Evolutionary conservation across 1,140 invertebrate genomes (phyloP), one percentile per base, ranked within the genome.

Genomic region (Apis cerana): DNA sequence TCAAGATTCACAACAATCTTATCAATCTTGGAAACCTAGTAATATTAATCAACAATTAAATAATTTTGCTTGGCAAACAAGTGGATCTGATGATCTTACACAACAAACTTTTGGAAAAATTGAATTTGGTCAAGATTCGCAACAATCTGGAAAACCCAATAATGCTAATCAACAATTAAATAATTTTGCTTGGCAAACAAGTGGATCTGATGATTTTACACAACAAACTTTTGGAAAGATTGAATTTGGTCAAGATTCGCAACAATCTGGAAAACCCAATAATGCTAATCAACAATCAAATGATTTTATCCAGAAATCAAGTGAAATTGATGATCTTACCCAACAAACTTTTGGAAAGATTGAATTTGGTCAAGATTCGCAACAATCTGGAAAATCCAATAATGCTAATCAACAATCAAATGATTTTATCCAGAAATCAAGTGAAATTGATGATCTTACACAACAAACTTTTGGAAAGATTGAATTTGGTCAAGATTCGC

Each of bases 401-500:
- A 27, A 11, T 13, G 21, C n/a, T 8, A 27, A 33, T 12, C 86
- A 85, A 23, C 58, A 84, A 12, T 13, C 65, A 4, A 54, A 48
- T 4, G 75, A 87, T 72, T 13, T 69, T 1, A 54, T 50, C 0
- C 84, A 85, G 50, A 88, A 86, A 10, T 59, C 15, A 15, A 27
- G 52, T 48, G 48, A n/a, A 77, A 59, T 27, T 21, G 59, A 80
- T 13, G 79, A 90, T 69, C 71, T 92, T 0, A 89, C 84, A 0
- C 85, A 85, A 50, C 74, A 88, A 43, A 83, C 78, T 3, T 62
- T 61, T 48, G 85, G 74, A 19, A 75, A 79, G 33, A 90, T 94
- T 88, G 89, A 94, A 78, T 89, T 93, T 78, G 90, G 86, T 0
- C 93, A 94, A 81, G 86, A 92, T 72, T 84, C 85, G n/a, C 88